These are phyloP conservation scores for Madoqua kirkii DNA, from an alignment of 2,113 vertebrate genomes.

Conservation along the genomic window DNA sequence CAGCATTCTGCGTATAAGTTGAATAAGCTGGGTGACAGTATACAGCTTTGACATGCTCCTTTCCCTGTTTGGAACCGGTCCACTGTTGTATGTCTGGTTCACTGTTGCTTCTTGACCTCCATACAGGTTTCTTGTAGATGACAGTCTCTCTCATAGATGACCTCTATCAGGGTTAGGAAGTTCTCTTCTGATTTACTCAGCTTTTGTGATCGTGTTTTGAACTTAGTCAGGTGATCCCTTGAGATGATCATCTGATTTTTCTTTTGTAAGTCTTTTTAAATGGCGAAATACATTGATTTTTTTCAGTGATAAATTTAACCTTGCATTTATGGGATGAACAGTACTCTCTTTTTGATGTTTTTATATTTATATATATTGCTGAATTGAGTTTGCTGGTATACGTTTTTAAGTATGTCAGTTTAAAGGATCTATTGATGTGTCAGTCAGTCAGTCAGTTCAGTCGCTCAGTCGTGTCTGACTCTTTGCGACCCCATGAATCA, in stretches of 20 bases:
- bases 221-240: conserved; percentile 1
- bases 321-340: neutral
- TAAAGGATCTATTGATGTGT: neutral
- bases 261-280: neutral
- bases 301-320: neutral
- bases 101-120: neutral
- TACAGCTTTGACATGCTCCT: neutral
- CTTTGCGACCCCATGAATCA: too few species aligned
- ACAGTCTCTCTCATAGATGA: neutral
- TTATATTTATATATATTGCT: neutral
- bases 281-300: neutral
- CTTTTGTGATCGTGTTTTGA: neutral
- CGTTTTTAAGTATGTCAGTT: neutral
- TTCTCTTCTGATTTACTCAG: neutral
- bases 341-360: neutral
- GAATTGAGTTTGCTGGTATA: neutral
- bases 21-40: neutral
- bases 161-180: neutral
- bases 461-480: too few species aligned
- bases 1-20: neutral
- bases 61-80: neutral
- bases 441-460: too few species aligned
- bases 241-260: neutral
- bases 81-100: neutral
- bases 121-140: neutral